Percentiles rank a stretch among this genome's conserved stretches.
Conservation (phyloP, 2,888 invertebrate species). For the Ramazzottius varieornatus region DNA sequence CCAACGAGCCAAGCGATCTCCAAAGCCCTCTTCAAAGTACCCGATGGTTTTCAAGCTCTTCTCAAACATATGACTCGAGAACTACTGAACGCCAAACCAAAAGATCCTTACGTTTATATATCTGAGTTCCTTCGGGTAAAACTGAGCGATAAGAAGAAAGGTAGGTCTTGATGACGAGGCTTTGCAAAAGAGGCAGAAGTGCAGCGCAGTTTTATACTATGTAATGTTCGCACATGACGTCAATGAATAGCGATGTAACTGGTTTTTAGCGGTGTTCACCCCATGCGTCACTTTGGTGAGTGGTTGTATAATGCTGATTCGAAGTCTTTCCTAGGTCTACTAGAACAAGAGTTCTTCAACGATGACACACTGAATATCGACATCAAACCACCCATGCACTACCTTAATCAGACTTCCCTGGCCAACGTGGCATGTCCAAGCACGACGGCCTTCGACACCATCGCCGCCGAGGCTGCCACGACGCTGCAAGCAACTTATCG, state of each 20-base stretch:
- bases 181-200: too few species aligned
- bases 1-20: neutral
- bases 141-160: neutral
- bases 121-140: neutral
- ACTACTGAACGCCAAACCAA: neutral
- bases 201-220: too few species aligned
- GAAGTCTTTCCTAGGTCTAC: neutral
- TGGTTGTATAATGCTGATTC: too few species aligned
- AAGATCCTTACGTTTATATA: neutral
- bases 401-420: neutral
- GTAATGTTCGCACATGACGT: too few species aligned
- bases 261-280: too few species aligned
- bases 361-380: neutral
- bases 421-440: neutral
- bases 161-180: too few species aligned
- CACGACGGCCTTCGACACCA: neutral
- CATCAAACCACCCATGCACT: conserved; percentile 2
- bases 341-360: neutral
- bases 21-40: neutral
- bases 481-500: neutral
- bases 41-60: neutral
- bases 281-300: too few species aligned
- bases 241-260: too few species aligned
- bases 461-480: neutral
- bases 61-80: neutral